A percentile compares a stretch with the other conserved stretches of the same genome.
Evolutionary conservation across 2,888 invertebrate genomes (phyloP).

Genomic region (Linnaemya tessellans): DNA sequence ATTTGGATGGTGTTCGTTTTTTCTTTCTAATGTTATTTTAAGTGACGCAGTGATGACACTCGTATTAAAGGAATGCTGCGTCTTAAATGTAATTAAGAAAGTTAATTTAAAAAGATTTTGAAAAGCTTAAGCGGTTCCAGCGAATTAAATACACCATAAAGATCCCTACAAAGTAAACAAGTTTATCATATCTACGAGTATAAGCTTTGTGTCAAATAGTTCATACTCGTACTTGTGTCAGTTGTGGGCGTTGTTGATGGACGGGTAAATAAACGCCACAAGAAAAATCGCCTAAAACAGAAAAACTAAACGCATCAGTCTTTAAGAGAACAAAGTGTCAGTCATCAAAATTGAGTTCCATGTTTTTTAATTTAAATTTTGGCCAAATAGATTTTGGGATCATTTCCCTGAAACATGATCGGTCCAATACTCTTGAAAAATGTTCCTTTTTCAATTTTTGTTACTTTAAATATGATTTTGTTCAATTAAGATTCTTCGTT

Average conservation of each 20-base stretch:
- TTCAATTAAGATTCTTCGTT: no score
- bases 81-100: constrained; percentile 10
- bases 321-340: not conserved
- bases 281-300: not conserved
- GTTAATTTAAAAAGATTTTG: constrained; percentile 20
- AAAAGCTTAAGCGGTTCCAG: not conserved
- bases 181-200: not conserved
- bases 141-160: not conserved
- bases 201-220: not conserved
- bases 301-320: not conserved
- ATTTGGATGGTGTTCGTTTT: constrained; percentile 6
- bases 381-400: no score
- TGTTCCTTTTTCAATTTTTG: no score
- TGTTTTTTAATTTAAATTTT: no score
- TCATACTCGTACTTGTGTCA: not conserved
- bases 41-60: not conserved
- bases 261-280: not conserved
- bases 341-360: not conserved
- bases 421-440: no score
- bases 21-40: not conserved
- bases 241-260: not conserved
- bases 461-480: no score
- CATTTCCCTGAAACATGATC: no score
- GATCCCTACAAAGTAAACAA: not conserved
- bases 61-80: not conserved